Conservation (phyloP, 1,140 invertebrate species). For the Luehdorfia chinensis region DNA sequence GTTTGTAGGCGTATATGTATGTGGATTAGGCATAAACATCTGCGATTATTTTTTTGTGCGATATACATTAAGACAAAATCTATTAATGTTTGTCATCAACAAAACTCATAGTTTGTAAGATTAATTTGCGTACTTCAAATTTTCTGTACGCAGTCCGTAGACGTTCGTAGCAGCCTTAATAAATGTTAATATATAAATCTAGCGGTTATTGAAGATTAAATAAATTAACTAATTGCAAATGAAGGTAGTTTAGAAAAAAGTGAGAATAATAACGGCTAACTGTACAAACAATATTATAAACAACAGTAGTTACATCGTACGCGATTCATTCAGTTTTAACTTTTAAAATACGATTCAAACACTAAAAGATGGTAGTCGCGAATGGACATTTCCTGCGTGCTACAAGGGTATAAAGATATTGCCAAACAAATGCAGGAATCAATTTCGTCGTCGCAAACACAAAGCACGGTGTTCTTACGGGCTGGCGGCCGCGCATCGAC, state of each 20-base stretch:
- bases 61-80: too few relatives aligned
- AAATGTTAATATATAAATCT: neutral
- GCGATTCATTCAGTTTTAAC: neutral
- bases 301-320: neutral
- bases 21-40: slow-evolving; percentile 4
- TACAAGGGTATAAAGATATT: slow-evolving; percentile 26
- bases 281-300: neutral
- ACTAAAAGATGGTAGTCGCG: neutral
- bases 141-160: slow-evolving; percentile 39
- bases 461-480: slow-evolving; percentile 52
- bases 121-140: neutral
- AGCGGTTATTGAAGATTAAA: neutral
- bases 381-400: slow-evolving; percentile 1
- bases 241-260: slow-evolving; percentile 23
- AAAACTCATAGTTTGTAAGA: too few relatives aligned
- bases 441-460: slow-evolving; percentile 39
- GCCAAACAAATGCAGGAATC: slow-evolving; percentile 48
- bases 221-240: slow-evolving; percentile 17
- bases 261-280: too few relatives aligned
- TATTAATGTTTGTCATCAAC: too few relatives aligned
- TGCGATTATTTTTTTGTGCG: neutral
- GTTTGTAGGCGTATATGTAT: neutral
- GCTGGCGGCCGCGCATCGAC: slow-evolving; percentile 52
- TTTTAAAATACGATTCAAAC: neutral
- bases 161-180: slow-evolving; percentile 30